Evolutionary conservation across 2,888 invertebrate genomes (phyloP).

Genomic region (Caenorhabditis afra): DNA sequence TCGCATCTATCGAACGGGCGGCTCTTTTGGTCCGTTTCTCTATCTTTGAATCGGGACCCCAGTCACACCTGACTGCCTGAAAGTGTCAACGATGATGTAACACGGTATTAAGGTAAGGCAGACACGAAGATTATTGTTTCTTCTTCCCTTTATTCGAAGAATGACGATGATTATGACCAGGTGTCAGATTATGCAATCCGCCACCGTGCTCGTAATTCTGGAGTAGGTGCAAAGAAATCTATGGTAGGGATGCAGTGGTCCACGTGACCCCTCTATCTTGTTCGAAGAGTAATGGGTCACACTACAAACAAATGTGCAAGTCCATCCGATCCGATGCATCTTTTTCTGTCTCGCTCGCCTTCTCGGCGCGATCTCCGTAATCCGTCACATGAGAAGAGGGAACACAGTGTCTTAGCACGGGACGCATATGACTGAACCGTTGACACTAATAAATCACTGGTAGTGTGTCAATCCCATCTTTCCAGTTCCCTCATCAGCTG

Average conservation of each 20-base stretch:
- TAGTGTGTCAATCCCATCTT: constrained; percentile 25
- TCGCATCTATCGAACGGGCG: neutral
- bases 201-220: neutral
- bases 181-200: constrained; percentile 47
- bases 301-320: too few relatives aligned
- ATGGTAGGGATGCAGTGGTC: neutral
- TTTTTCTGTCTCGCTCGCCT: too few relatives aligned
- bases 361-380: neutral
- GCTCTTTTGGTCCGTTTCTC: constrained; percentile 1
- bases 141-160: neutral
- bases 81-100: constrained; percentile 34
- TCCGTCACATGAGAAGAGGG: neutral
- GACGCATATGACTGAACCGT: constrained; percentile 39
- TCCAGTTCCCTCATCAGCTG: constrained; percentile 5
- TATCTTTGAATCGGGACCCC: neutral
- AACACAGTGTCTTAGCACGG: constrained; percentile 4
- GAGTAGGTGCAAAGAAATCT: neutral
- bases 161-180: constrained; percentile 8
- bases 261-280: neutral
- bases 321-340: too few relatives aligned
- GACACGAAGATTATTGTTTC: constrained; percentile 29
- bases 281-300: too few relatives aligned
- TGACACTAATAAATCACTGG: constrained; percentile 39
- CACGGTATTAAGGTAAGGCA: constrained; percentile 22
- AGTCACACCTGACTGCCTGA: constrained; percentile 28